A percentile compares a stretch with the other conserved stretches of the same genome.
phyloP scores from a whole-genome alignment of 2,797 vertebrate species.

The Carduelis carduelis region DNA sequence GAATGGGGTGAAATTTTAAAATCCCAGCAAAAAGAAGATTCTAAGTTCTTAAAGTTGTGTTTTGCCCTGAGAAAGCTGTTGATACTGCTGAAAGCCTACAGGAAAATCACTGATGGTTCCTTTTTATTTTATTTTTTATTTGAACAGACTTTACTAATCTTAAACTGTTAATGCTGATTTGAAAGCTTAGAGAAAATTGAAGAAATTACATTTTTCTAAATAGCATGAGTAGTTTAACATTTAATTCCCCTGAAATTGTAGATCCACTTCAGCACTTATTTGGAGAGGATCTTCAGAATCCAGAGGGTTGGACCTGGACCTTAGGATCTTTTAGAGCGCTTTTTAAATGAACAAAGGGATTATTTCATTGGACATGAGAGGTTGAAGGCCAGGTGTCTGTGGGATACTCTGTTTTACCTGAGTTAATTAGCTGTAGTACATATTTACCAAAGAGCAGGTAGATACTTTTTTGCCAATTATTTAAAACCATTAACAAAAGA shows the following conservation, averaged over 20 bases:
- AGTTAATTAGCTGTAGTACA: not conserved
- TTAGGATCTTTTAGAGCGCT: not conserved
- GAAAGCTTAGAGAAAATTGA: not conserved
- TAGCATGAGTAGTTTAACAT: not conserved
- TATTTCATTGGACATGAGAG: not conserved
- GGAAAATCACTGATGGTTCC: not conserved
- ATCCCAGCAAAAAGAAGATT: not conserved
- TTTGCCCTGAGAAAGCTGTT: not conserved
- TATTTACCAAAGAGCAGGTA: not conserved
- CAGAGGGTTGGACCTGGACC: not conserved
- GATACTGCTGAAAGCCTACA: rapidly evolving
- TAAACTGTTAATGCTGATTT: not conserved
- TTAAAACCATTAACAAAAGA: not conserved
- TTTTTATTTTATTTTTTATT: not conserved
- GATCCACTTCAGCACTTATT: not conserved
- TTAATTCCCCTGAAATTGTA: not conserved
- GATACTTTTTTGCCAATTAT: not conserved
- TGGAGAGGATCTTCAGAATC: not conserved
- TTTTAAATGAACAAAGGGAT: not conserved
- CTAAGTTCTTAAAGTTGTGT: not conserved
- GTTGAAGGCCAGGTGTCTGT: not conserved
- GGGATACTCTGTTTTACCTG: not conserved
- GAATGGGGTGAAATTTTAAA: not conserved
- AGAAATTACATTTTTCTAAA: not conserved
- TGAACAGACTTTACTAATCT: not conserved